Evolutionary conservation across 2,888 invertebrate genomes (phyloP).

Genomic region (Exephanes ischioxanthus): DNA sequence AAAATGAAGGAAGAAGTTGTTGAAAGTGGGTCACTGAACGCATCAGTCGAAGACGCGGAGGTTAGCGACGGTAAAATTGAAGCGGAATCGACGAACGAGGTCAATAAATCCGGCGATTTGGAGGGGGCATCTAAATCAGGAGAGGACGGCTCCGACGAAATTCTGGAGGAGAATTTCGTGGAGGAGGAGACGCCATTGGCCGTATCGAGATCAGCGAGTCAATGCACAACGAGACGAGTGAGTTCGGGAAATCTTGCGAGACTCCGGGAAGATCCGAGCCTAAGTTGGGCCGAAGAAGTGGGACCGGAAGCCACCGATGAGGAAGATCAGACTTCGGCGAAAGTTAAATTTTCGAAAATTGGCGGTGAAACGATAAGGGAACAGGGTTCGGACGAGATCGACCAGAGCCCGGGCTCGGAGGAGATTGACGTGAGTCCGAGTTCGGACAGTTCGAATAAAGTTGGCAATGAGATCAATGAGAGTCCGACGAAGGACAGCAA

Average conservation of each 20-base stretch:
- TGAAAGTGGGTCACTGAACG: neutral
- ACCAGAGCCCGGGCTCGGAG: conserved; percentile 11
- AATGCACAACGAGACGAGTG: conserved; percentile 70
- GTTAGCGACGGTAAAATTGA: neutral
- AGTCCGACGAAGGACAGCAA: conserved; percentile 57
- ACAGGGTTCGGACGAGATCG: conserved; percentile 50
- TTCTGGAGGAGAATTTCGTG: conserved; percentile 55
- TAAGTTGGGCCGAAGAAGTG: conserved; percentile 61
- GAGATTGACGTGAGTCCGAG: conserved; percentile 24
- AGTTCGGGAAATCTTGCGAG: conserved; percentile 67
- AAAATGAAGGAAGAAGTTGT: conserved; percentile 1
- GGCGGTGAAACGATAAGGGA: conserved; percentile 38
- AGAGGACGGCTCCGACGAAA: conserved; percentile 49
- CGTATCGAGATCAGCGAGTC: conserved; percentile 71
- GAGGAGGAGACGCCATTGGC: conserved; percentile 65
- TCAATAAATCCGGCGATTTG: neutral
- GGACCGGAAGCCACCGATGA: conserved; percentile 52
- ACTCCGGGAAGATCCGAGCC: conserved; percentile 48
- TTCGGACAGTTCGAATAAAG: conserved; percentile 15
- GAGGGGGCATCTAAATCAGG: neutral
- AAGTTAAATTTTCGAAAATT: conserved; percentile 45
- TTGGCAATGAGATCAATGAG: neutral
- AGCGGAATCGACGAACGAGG: neutral
- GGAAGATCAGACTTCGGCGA: conserved; percentile 36
- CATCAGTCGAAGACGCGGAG: neutral